A percentile compares a stretch with the other conserved stretches of the same genome.
phyloP scores from a whole-genome alignment of 2,888 invertebrate genomes.

The Beris chalybata region DNA sequence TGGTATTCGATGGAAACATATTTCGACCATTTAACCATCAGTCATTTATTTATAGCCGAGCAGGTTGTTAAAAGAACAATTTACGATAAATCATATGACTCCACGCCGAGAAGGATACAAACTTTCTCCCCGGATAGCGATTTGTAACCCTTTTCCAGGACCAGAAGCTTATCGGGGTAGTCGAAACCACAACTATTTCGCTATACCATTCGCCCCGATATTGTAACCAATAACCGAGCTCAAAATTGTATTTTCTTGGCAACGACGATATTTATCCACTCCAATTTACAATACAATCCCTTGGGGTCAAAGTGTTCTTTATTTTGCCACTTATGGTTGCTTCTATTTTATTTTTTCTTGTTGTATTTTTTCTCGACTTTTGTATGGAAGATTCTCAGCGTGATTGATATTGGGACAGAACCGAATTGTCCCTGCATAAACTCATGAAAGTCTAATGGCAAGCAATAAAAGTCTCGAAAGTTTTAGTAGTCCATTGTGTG shows the following conservation, averaged over 20 bases:
- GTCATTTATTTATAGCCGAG: constrained; percentile 21
- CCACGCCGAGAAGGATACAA: not conserved
- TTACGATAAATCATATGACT: constrained; percentile 18
- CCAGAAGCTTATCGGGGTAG: not conserved
- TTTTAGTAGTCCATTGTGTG: too few species aligned
- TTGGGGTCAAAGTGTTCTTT: constrained; percentile 8
- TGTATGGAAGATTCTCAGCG: too few species aligned
- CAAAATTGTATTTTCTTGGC: constrained; percentile 20
- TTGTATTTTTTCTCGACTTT: too few species aligned
- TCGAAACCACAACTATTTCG: not conserved
- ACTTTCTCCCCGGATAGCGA: not conserved
- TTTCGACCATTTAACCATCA: constrained; percentile 20
- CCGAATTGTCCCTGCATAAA: too few species aligned
- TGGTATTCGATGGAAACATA: constrained; percentile 26
- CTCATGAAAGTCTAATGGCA: too few species aligned
- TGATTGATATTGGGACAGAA: too few species aligned
- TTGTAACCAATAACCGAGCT: constrained; percentile 14
- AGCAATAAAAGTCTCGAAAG: too few species aligned
- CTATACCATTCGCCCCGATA: constrained; percentile 6
- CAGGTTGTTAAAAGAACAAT: constrained; percentile 25
- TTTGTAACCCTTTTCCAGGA: constrained; percentile 15
- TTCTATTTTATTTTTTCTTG: not conserved
- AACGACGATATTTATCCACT: constrained; percentile 13
- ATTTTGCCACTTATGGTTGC: constrained; percentile 14
- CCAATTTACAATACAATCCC: constrained; percentile 20